A percentile compares a stretch with the other conserved stretches of the same genome.
Conservation (phyloP, 2,113 vertebrate species). For the Tringa solitaria region DNA sequence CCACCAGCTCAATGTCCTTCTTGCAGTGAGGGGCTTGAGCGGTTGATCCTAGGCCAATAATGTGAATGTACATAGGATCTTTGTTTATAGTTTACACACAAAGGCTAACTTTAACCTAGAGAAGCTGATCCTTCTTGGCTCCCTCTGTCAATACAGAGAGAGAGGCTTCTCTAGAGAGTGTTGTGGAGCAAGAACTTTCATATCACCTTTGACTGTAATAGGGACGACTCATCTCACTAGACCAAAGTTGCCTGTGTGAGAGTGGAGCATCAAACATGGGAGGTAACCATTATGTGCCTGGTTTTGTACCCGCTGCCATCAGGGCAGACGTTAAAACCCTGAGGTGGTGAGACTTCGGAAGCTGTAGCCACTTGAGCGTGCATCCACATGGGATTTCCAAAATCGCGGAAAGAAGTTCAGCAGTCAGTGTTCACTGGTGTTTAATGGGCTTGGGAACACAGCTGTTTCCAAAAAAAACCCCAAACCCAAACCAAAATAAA, state of each 20-base stretch:
- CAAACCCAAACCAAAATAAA: not conserved
- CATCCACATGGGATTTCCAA: not conserved
- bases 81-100: not conserved
- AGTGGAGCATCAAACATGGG: not conserved
- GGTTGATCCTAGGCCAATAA: not conserved
- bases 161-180: not conserved
- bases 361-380: not conserved
- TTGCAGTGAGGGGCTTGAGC: too few species aligned
- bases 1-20: too few species aligned
- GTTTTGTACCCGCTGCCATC: not conserved
- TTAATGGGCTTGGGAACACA: not conserved
- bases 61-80: not conserved
- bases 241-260: not conserved
- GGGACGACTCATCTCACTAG: not conserved
- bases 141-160: not conserved
- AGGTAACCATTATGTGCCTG: not conserved
- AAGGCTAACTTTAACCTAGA: not conserved
- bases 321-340: not conserved
- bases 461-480: not conserved
- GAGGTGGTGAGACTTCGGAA: not conserved
- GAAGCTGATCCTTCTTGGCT: not conserved
- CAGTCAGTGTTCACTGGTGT: not conserved
- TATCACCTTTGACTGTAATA: not conserved
- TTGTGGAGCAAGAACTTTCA: not conserved
- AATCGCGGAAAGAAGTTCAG: not conserved